Conservation (phyloP, 1,140 invertebrate genomes). For the Drosophila simulans region DNA sequence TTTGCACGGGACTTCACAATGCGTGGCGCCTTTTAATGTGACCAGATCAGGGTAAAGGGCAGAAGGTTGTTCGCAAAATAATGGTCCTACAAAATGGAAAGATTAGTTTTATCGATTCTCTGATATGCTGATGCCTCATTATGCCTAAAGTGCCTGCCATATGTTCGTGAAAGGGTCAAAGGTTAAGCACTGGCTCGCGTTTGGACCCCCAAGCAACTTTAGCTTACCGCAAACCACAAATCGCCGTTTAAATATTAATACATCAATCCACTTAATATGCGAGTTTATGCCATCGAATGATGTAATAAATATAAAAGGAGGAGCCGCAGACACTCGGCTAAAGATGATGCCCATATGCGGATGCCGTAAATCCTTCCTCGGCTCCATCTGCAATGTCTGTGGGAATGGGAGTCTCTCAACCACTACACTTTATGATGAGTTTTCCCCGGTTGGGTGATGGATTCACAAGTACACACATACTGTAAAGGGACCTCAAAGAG, state of each 20-base stretch:
- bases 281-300: conserved; percentile 77
- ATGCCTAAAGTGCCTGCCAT: conserved; percentile 34
- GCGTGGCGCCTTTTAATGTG: conserved; percentile 52
- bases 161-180: conserved; percentile 45
- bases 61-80: background rate
- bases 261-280: conserved; percentile 83
- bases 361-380: conserved; percentile 45
- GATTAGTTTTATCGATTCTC: conserved; percentile 6
- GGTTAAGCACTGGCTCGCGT: conserved; percentile 16
- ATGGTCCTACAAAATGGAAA: conserved; percentile 16
- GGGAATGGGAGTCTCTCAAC: conserved; percentile 6
- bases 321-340: conserved; percentile 35
- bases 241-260: conserved; percentile 83
- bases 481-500: conserved; percentile 39
- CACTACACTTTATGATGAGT: conserved; percentile 49
- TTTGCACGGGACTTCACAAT: conserved; percentile 30
- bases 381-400: conserved; percentile 33
- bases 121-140: conserved; percentile 22
- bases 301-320: conserved; percentile 79
- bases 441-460: conserved; percentile 27
- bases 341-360: conserved; percentile 54
- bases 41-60: background rate
- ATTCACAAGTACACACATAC: conserved; percentile 19
- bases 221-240: conserved; percentile 58
- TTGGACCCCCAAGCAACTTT: conserved; percentile 25